phyloP scores from a whole-genome alignment of 2,797 vertebrate genomes.

The Sebastes nivosus region DNA sequence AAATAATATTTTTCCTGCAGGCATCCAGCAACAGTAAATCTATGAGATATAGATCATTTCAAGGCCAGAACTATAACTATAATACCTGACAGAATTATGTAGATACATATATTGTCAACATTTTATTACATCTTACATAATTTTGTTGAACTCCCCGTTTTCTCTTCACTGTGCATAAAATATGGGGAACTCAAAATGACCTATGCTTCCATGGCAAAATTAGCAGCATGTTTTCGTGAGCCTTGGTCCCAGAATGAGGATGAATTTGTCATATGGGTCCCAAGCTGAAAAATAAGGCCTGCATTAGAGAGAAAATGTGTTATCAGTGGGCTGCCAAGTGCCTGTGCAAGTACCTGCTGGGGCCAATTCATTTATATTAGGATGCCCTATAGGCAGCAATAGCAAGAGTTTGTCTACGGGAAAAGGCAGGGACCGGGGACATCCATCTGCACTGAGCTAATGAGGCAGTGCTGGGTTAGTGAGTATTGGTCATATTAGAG shows the following conservation, averaged over 20 bases:
- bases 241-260: slow-evolving; percentile 26
- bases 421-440: slow-evolving; percentile 35
- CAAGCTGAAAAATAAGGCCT: slow-evolving; percentile 43
- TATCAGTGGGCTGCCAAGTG: slow-evolving; percentile 48
- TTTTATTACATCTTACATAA: background rate
- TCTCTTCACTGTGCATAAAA: slow-evolving; percentile 12
- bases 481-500: slow-evolving; percentile 28
- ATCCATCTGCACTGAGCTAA: slow-evolving; percentile 59
- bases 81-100: slow-evolving; percentile 20
- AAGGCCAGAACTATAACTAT: slow-evolving; percentile 6
- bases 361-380: slow-evolving; percentile 65
- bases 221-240: slow-evolving; percentile 22
- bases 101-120: background rate
- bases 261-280: slow-evolving; percentile 44
- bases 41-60: background rate
- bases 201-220: slow-evolving; percentile 23
- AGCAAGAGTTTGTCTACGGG: slow-evolving; percentile 38
- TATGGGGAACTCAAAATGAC: slow-evolving; percentile 16
- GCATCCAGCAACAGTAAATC: background rate
- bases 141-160: background rate
- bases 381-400: slow-evolving; percentile 29
- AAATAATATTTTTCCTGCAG: background rate
- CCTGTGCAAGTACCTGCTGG: slow-evolving; percentile 43
- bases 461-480: slow-evolving; percentile 39
- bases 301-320: slow-evolving; percentile 52